A percentile compares a stretch with the other conserved stretches of the same genome.
Evolutionary conservation across 2,888 invertebrate species (phyloP).

Genomic region (Fragum sueziense): DNA sequence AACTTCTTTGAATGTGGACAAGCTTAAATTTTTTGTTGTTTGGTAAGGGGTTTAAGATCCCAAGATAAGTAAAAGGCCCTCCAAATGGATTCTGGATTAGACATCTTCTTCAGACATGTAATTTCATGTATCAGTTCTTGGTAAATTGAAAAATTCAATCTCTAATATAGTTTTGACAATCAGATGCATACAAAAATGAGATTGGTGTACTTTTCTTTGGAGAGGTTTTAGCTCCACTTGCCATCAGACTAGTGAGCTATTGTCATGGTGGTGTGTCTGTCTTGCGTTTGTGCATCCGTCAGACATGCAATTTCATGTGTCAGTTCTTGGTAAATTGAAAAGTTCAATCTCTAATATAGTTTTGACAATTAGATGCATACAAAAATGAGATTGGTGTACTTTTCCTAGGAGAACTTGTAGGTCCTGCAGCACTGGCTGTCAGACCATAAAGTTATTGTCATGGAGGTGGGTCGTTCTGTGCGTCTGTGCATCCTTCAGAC

Average conservation of each 20-base stretch:
- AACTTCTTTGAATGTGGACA: too few species aligned
- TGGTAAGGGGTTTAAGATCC: too few species aligned
- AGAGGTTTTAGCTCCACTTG: too few species aligned
- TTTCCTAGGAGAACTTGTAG: too few species aligned
- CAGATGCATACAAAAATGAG: not conserved
- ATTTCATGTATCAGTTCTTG: slow-evolving; percentile 5
- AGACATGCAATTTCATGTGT: slow-evolving; percentile 11
- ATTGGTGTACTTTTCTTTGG: too few species aligned
- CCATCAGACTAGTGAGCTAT: too few species aligned
- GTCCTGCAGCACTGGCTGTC: too few species aligned
- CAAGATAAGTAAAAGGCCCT: not conserved
- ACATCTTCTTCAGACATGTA: slow-evolving; percentile 4
- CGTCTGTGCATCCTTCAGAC: not conserved
- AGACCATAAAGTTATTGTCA: too few species aligned
- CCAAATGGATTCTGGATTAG: slow-evolving; percentile 1
- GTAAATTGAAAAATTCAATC: slow-evolving; percentile 18
- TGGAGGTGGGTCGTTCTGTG: too few species aligned
- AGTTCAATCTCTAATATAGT: slow-evolving; percentile 2
- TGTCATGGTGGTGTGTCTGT: too few species aligned
- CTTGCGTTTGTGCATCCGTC: too few species aligned
- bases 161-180: not conserved
- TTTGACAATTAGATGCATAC: not conserved
- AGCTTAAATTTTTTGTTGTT: too few species aligned
- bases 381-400: not conserved
- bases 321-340: slow-evolving; percentile 18